These are phyloP conservation scores for Machaerirhynchus nigripectus DNA, from an alignment of 2,113 vertebrate genomes.

Conservation along the genomic window DNA sequence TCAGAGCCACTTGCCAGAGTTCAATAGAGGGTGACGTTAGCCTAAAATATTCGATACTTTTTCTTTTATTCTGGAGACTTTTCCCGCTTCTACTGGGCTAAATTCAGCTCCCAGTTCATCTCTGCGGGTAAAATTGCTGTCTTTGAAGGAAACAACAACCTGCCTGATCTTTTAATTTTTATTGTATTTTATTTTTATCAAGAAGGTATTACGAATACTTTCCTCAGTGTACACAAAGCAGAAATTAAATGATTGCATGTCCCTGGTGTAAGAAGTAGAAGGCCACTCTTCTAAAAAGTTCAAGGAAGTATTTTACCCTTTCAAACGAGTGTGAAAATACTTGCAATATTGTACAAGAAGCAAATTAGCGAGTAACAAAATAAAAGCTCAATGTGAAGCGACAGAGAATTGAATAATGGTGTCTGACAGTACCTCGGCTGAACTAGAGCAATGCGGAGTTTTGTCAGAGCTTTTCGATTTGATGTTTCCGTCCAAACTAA, in stretches of 20 bases:
- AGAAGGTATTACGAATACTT: neutral
- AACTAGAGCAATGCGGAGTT: neutral
- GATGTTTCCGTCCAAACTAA: neutral
- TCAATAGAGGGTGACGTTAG: slow-evolving; percentile 23
- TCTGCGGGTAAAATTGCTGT: neutral
- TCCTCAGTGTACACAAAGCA: neutral
- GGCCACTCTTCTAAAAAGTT: neutral
- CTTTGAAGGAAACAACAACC: neutral
- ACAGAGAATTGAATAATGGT: neutral
- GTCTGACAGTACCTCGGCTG: neutral
- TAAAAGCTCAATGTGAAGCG: neutral
- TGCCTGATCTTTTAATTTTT: neutral
- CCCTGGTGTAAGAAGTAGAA: neutral
- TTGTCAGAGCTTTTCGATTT: slow-evolving; percentile 15
- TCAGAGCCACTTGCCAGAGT: neutral
- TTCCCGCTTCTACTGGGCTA: neutral
- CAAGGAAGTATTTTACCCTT: neutral
- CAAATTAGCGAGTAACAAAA: neutral
- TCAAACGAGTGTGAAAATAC: neutral
- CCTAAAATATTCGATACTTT: slow-evolving; percentile 4
- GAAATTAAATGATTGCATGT: neutral
- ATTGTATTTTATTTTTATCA: neutral
- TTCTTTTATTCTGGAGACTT: neutral
- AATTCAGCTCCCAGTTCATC: neutral
- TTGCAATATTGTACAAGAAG: neutral